Conservation (phyloP, 1,140 invertebrate genomes). For the Musca vetustissima region DNA sequence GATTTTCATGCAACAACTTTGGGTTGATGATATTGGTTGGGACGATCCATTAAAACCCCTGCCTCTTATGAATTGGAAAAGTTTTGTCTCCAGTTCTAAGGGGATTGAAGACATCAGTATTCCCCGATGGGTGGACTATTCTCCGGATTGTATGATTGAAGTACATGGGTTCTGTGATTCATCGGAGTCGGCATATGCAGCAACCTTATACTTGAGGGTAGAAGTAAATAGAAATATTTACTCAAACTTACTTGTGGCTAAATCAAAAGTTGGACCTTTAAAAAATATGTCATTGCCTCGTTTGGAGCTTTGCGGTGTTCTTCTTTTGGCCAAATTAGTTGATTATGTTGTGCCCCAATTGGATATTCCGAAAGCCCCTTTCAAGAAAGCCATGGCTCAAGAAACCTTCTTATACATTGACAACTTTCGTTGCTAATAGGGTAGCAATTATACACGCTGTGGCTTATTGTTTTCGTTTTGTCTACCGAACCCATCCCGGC, state of each 20-base stretch:
- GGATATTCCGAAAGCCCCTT: neutral
- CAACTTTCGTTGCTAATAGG: constrained; percentile 54
- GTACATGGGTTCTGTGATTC: neutral
- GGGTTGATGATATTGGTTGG: too few species aligned
- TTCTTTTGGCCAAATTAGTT: neutral
- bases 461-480: neutral
- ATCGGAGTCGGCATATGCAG: neutral
- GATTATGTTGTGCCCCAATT: neutral
- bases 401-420: constrained; percentile 39
- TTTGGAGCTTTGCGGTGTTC: neutral
- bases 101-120: neutral
- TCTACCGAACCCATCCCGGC: neutral
- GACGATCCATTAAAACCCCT: too few species aligned
- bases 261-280: neutral
- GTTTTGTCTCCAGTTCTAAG: neutral
- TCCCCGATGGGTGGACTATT: neutral
- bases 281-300: neutral
- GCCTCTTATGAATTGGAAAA: too few species aligned
- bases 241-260: neutral
- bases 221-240: neutral
- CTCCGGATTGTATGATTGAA: neutral
- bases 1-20: too few species aligned
- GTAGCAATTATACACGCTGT: constrained; percentile 43
- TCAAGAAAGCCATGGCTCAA: constrained; percentile 45
- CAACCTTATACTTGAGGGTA: neutral